Evolutionary conservation across 2,797 vertebrate genomes (phyloP).

Genomic region (Aphelocoma californica): DNA sequence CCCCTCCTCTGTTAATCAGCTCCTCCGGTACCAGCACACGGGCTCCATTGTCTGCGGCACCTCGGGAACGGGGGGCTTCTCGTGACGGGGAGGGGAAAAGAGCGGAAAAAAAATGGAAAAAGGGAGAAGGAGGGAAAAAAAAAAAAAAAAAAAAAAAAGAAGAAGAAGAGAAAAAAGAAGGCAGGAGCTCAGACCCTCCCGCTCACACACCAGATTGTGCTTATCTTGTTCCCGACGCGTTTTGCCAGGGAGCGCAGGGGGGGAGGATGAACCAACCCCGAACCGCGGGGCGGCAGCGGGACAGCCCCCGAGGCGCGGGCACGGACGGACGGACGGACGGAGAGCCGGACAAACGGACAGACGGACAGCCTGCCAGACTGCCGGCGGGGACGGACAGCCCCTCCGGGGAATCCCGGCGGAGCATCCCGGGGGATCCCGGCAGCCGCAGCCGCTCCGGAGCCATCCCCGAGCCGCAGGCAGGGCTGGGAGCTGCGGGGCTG

Average conservation of each 20-base stretch:
- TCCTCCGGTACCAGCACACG: constrained; percentile 73
- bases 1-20: constrained; percentile 8
- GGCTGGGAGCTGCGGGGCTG: not conserved
- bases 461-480: not conserved
- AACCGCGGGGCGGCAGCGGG: not conserved
- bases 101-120: not conserved
- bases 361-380: not conserved
- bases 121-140: too few species aligned
- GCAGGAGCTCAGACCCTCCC: not conserved
- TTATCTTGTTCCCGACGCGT: constrained; percentile 79
- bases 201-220: constrained; percentile 72
- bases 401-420: not conserved
- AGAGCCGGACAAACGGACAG: not conserved
- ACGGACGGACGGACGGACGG: not conserved
- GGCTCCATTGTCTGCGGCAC: constrained; percentile 81
- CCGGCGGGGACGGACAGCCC: not conserved
- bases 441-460: not conserved
- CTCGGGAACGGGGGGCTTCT: constrained; percentile 71
- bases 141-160: not conserved
- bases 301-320: not conserved
- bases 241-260: not conserved
- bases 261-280: not conserved
- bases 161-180: not conserved
- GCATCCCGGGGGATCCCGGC: not conserved
- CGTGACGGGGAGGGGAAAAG: constrained; percentile 23